Evolutionary conservation across 1,140 invertebrate species (phyloP), one percentile per base, ranked within the genome.

Genomic region (Drosophila sp.): DNA sequence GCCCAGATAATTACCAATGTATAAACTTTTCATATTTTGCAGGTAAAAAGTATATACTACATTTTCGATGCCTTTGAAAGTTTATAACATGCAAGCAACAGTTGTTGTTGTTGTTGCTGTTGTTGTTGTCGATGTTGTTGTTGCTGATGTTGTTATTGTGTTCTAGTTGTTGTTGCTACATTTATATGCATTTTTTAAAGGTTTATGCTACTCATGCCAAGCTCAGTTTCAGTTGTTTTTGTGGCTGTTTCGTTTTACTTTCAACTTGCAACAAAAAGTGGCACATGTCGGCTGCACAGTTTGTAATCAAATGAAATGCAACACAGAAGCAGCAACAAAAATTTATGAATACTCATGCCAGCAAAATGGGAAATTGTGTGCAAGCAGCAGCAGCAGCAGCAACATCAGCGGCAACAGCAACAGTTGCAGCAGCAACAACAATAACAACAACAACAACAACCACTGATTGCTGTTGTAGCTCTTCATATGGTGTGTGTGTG

Each of bases 281-380:
- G 82, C 82, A 87, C 82, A 86, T 80, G 81, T 78, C 81, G 74
- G 62, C 78, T 63, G 78, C 81, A 86, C 70, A 86, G 82, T 86
- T 86, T 84, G 81, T 61, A 71, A 84, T 84, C 77, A 84, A 77
- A 84, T 83, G 75, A 66, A 76, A 65, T 78, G 67, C 63, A 72
- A 73, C 71, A 77, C 32, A 76, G 29, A 25, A 40, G 41, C 40
- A 65, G 18, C 36, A 51, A 58, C 50, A 69, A 32, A 40, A 38
- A 46, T 74, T 74, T 74, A 74, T 74, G 71, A 74, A 69, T 70
- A 74, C 65, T 56, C 50, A 72, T 72, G 67, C 48, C 66, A 41
- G 40, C 34, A 54, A 58, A 56, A 40, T 54, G 57, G 57, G 46
- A 21, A 62, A 62, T 29, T 62, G 32, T 69, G 36, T 59, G 38